These are phyloP conservation scores for Eledona agricola DNA, from an alignment of 2,888 invertebrate genomes.

Conservation along the genomic window DNA sequence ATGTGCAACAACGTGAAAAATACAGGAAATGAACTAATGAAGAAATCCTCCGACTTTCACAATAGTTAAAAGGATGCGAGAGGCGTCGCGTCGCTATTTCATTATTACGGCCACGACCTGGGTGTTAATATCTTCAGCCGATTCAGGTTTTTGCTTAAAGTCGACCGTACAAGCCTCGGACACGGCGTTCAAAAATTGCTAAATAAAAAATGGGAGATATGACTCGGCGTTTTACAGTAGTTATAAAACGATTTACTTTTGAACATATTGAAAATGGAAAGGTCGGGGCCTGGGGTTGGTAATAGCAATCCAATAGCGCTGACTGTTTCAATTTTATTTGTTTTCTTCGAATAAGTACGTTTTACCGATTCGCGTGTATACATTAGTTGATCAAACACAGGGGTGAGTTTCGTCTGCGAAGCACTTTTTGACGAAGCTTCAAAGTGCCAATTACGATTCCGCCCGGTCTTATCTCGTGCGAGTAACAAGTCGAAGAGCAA, in stretches of 20 bases:
- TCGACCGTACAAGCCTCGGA: slow-evolving; percentile 14
- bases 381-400: slow-evolving; percentile 35
- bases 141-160: slow-evolving; percentile 23
- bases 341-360: slow-evolving; percentile 37
- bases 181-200: slow-evolving; percentile 14
- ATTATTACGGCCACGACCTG: slow-evolving; percentile 10
- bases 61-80: slow-evolving; percentile 23
- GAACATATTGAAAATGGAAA: slow-evolving; percentile 36
- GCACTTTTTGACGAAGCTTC: slow-evolving; percentile 28
- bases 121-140: slow-evolving; percentile 6
- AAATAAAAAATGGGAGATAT: slow-evolving; percentile 14
- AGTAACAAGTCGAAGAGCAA: slow-evolving; percentile 4
- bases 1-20: slow-evolving; percentile 14
- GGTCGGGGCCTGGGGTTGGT: slow-evolving; percentile 21
- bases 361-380: slow-evolving; percentile 32
- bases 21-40: slow-evolving; percentile 27
- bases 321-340: slow-evolving; percentile 41
- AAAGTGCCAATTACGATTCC: slow-evolving; percentile 30
- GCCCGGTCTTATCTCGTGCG: slow-evolving; percentile 9
- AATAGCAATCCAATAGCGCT: slow-evolving; percentile 43
- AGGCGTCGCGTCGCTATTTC: slow-evolving; percentile 6
- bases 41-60: slow-evolving; percentile 11
- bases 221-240: slow-evolving; percentile 41
- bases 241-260: slow-evolving; percentile 44
- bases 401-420: slow-evolving; percentile 11